phyloP scores from a whole-genome alignment of 2,888 invertebrate species.

The Drosophila mayaguana region DNA sequence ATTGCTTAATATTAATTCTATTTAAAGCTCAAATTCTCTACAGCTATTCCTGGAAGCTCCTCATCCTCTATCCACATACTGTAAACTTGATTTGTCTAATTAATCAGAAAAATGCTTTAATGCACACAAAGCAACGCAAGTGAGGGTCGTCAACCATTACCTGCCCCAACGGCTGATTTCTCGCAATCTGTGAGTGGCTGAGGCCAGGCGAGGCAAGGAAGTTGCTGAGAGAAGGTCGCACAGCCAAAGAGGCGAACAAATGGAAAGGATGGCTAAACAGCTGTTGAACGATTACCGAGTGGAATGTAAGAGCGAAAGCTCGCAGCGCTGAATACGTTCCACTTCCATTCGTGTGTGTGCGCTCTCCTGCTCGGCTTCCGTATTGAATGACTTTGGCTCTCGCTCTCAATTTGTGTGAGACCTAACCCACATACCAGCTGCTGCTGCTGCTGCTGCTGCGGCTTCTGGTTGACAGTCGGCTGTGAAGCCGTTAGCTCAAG shows the following conservation, averaged over 20 bases:
- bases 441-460: conserved; percentile 17
- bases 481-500: conserved; percentile 28
- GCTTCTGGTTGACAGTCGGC: conserved; percentile 8
- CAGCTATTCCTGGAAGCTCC: too few species aligned
- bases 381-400: neutral
- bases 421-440: conserved; percentile 60
- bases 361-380: neutral
- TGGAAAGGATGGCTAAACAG: conserved; percentile 42
- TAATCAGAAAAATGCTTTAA: conserved; percentile 9
- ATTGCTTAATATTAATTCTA: too few species aligned
- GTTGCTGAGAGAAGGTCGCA: conserved; percentile 25
- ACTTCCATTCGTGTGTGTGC: conserved; percentile 55
- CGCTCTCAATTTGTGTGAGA: conserved; percentile 13
- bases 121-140: neutral
- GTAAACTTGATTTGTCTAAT: neutral
- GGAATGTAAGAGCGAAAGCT: conserved; percentile 35
- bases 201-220: conserved; percentile 41
- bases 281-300: conserved; percentile 48
- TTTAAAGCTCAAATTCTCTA: too few species aligned
- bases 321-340: conserved; percentile 51
- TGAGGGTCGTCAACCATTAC: conserved; percentile 57
- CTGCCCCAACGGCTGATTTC: conserved; percentile 68
- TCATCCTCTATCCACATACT: too few species aligned
- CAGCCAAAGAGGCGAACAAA: neutral
- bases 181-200: conserved; percentile 35